These are phyloP conservation scores for Haemorhous mexicanus DNA, from an alignment of 2,113 vertebrate species.

Conservation along the genomic window DNA sequence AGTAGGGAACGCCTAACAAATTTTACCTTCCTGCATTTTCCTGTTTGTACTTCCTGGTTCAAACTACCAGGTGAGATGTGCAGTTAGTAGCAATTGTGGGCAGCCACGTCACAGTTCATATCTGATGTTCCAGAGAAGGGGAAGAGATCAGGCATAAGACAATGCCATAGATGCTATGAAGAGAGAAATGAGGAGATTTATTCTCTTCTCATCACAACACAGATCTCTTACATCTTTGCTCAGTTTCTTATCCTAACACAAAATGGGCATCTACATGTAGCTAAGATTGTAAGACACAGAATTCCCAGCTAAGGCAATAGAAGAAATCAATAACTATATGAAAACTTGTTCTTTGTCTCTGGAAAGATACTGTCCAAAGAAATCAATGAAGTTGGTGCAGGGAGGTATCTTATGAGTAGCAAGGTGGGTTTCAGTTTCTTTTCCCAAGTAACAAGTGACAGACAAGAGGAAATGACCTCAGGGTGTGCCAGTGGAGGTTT, in stretches of 20 bases:
- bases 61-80: not conserved
- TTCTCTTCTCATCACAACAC: not conserved
- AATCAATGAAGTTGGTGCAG: not conserved
- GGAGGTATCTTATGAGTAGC: not conserved
- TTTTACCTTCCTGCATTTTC: not conserved
- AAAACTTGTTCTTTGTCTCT: not conserved
- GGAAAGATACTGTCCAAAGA: not conserved
- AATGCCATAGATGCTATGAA: not conserved
- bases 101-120: not conserved
- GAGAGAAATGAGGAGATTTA: not conserved
- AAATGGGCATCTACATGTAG: not conserved
- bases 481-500: not conserved
- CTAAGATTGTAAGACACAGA: not conserved
- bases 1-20: not conserved
- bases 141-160: not conserved
- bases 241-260: not conserved
- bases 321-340: not conserved
- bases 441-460: not conserved
- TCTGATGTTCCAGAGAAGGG: not conserved
- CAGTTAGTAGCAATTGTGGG: not conserved
- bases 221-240: not conserved
- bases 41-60: not conserved
- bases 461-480: not conserved
- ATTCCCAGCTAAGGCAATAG: not conserved
- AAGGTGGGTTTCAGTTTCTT: not conserved